Evolutionary conservation across 2,888 invertebrate species (phyloP).

Genomic region (Lasiommata megera): DNA sequence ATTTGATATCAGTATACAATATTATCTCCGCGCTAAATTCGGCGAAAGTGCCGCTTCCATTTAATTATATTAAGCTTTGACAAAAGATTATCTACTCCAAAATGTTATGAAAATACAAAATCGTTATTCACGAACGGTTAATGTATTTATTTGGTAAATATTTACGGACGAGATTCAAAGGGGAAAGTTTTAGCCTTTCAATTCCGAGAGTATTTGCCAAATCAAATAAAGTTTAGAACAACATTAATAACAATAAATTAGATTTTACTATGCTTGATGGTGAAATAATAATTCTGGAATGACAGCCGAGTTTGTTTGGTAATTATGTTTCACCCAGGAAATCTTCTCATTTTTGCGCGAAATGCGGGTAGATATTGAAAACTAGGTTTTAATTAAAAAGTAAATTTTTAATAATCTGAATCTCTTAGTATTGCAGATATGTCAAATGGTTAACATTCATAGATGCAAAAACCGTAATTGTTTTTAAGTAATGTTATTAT

Average conservation of each 20-base stretch:
- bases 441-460: no score
- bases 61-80: slow-evolving; percentile 17
- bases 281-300: slow-evolving; percentile 25
- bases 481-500: no score
- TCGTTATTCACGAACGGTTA: slow-evolving; percentile 12
- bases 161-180: slow-evolving; percentile 29
- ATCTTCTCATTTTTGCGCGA: neutral
- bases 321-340: neutral
- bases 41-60: neutral
- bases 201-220: slow-evolving; percentile 28
- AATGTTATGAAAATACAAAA: slow-evolving; percentile 12
- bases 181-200: slow-evolving; percentile 27
- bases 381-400: neutral
- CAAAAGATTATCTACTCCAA: slow-evolving; percentile 16
- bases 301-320: slow-evolving; percentile 13
- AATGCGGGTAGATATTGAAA: neutral
- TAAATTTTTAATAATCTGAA: neutral
- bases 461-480: no score
- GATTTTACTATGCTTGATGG: slow-evolving; percentile 23
- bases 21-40: neutral
- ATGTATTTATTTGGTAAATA: slow-evolving; percentile 32
- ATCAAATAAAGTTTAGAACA: slow-evolving; percentile 31
- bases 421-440: no score
- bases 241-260: slow-evolving; percentile 32
- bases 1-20: slow-evolving; percentile 4